These are phyloP conservation scores for Stenolophus ochropezus DNA, from an alignment of 2,888 invertebrate genomes.

Conservation along the genomic window DNA sequence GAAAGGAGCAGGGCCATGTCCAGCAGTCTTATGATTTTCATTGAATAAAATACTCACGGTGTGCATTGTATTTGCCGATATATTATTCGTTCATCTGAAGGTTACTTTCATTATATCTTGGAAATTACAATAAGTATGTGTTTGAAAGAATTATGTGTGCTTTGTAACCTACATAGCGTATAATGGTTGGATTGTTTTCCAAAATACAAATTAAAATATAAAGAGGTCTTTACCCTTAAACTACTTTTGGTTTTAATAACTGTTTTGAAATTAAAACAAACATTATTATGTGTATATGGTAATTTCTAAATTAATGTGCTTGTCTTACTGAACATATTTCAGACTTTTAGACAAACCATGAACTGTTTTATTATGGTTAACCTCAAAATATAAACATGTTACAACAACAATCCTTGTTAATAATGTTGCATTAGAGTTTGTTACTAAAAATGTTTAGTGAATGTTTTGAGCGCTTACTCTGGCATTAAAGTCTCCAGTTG, in stretches of 20 bases:
- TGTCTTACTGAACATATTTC: not conserved
- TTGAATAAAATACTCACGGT: conserved; percentile 47
- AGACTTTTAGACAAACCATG: no score
- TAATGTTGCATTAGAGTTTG: no score
- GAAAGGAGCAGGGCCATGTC: conserved; percentile 6
- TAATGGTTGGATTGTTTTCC: conserved; percentile 35
- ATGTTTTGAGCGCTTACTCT: no score
- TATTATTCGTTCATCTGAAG: conserved; percentile 48
- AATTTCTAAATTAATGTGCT: not conserved
- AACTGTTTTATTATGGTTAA: no score
- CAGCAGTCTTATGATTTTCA: conserved; percentile 24
- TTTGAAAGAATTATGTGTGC: conserved; percentile 38
- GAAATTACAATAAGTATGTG: conserved; percentile 49
- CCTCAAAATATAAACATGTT: no score
- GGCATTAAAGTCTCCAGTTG: no score
- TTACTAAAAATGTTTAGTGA: no score
- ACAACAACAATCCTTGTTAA: no score
- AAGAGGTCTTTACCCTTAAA: conserved; percentile 18
- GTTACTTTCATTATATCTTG: conserved; percentile 37
- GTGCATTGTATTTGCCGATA: conserved; percentile 53
- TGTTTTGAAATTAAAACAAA: not conserved
- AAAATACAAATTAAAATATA: conserved; percentile 44
- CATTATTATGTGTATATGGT: not conserved
- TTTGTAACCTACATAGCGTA: conserved; percentile 33
- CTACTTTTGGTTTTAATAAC: not conserved